Percentiles rank a stretch among this genome's conserved stretches.
Evolutionary conservation across 35 echinoderm and acorn worm genomes (phyloP).

Genomic region (Anneissia japonica): DNA sequence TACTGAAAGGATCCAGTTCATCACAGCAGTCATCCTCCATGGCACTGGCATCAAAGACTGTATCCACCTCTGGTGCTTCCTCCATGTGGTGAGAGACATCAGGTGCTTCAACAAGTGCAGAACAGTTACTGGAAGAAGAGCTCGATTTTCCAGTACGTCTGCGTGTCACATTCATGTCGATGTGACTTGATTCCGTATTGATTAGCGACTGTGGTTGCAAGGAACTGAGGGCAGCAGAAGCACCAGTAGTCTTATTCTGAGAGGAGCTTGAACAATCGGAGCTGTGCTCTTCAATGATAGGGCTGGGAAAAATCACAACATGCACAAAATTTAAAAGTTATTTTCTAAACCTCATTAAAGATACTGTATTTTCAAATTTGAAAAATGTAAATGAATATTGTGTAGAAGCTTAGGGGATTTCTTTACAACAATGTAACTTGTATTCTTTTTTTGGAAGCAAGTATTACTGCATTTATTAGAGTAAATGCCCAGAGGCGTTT

Average conservation of each 20-base stretch:
- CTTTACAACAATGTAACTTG: too few relatives aligned
- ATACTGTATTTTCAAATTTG: too few relatives aligned
- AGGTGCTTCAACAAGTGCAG: neutral
- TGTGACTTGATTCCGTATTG: neutral
- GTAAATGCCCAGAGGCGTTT: too few relatives aligned
- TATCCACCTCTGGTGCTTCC: neutral
- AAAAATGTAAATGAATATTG: too few relatives aligned
- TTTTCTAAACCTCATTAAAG: too few relatives aligned
- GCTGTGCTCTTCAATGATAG: neutral
- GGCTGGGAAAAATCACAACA: neutral
- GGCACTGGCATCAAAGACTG: neutral
- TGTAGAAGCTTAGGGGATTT: too few relatives aligned
- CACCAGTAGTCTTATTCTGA: neutral
- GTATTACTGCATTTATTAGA: too few relatives aligned
- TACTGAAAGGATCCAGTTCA: slow-evolving; percentile 42
- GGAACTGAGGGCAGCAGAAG: neutral
- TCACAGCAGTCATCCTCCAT: neutral
- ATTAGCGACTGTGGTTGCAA: neutral
- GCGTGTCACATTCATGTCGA: neutral
- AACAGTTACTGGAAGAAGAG: neutral
- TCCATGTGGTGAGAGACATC: neutral
- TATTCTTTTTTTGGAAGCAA: too few relatives aligned
- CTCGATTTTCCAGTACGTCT: neutral
- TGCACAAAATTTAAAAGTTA: too few relatives aligned
- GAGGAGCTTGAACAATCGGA: neutral